These are phyloP conservation scores for Raja brachyura DNA, from an alignment of 2,113 vertebrate species.

Conservation along the genomic window DNA sequence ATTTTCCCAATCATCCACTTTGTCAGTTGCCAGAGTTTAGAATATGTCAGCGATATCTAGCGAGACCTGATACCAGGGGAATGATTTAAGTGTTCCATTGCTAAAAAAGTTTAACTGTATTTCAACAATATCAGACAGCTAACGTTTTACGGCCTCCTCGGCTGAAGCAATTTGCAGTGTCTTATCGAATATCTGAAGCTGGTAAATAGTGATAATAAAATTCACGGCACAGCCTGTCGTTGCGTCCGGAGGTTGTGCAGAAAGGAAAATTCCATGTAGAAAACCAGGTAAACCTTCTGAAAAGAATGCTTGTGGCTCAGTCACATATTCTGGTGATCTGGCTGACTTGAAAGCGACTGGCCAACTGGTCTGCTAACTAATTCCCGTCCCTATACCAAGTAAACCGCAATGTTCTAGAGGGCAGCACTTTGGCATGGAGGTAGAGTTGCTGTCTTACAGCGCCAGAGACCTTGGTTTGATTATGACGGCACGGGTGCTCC, in stretches of 20 bases:
- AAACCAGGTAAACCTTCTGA: not conserved
- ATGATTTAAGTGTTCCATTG: slow-evolving; percentile 15
- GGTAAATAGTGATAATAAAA: not conserved
- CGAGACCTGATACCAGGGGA: not conserved
- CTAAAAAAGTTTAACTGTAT: not conserved
- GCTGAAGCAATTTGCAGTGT: not conserved
- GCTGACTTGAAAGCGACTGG: not conserved
- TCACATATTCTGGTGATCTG: not conserved
- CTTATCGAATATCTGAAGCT: not conserved
- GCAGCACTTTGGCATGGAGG: too few species aligned
- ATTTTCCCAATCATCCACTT: not conserved
- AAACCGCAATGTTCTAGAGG: too few species aligned
- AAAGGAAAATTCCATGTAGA: not conserved
- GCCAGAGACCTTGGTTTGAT: too few species aligned
- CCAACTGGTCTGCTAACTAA: not conserved
- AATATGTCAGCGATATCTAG: not conserved
- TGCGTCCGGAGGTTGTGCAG: not conserved
- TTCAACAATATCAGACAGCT: not conserved
- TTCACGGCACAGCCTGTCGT: not conserved
- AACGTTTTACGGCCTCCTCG: not conserved
- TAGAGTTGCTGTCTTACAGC: too few species aligned
- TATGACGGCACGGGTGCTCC: too few species aligned
- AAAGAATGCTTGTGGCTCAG: not conserved
- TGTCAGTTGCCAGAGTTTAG: not conserved
- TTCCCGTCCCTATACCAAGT: not conserved